Percentiles rank a stretch among this genome's conserved stretches.
These are phyloP conservation scores for Falco cherrug DNA, from an alignment of 2,797 vertebrate genomes.

Conservation along the genomic window DNA sequence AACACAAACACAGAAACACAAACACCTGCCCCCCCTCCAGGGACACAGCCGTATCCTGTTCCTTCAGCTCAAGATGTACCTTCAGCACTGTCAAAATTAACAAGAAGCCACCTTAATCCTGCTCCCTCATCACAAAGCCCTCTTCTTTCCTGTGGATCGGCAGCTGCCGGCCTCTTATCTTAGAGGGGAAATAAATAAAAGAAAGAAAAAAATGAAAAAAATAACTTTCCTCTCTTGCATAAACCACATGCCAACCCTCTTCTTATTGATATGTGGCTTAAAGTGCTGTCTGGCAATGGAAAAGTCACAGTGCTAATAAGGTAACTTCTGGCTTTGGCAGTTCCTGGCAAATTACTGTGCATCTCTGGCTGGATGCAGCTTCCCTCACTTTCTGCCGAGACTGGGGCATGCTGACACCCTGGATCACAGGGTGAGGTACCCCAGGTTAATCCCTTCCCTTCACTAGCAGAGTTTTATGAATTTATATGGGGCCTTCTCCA, in stretches of 20 bases:
- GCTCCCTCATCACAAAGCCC: not conserved
- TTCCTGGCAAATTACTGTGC: not conserved
- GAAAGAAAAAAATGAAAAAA: not conserved
- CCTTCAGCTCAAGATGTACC: not conserved
- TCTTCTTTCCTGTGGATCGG: not conserved
- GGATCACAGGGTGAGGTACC: not conserved
- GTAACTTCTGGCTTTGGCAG: not conserved
- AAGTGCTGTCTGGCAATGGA: not conserved
- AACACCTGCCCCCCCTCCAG: not conserved
- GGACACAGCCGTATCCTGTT: not conserved
- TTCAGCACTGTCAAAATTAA: not conserved
- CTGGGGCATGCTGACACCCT: not conserved
- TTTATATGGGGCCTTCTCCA: not conserved
- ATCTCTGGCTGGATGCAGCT: not conserved
- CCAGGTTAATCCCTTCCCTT: not conserved
- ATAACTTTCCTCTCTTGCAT: not conserved
- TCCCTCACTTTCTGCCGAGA: not conserved
- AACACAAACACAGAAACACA: not conserved
- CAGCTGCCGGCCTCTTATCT: not conserved
- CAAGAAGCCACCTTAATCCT: not conserved
- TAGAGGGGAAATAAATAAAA: not conserved
- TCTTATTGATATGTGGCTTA: not conserved
- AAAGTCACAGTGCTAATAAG: not conserved
- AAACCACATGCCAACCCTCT: not conserved
- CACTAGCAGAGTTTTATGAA: not conserved